Evolutionary conservation across 2,113 vertebrate species (phyloP), one percentile per base, ranked within the genome.

Genomic region (Eulemur macaco): DNA sequence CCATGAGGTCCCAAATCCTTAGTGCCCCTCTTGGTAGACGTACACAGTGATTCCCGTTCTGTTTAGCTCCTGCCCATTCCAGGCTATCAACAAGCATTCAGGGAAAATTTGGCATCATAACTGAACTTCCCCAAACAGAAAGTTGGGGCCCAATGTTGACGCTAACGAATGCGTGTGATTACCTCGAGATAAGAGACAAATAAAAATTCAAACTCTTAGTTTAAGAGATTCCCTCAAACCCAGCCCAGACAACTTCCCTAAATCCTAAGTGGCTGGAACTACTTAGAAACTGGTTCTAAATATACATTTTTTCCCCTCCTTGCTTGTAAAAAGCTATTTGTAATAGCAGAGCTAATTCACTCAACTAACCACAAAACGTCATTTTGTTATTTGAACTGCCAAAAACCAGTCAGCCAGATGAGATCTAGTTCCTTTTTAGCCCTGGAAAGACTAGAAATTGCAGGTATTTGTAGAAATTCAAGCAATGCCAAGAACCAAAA

Each of bases 281-380:
- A 69, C 77, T 63, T 6, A 29, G n/a, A 89, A 89, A 63, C 20
- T 80, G 47, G 47, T 39, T 34, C 60, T 63, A 27, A 82, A 64
- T 5, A 88, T 1, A 21, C 1, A 8, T 78, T 29, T 42, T 58
- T 0, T 1, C 6, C 37, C 7, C 13, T 39, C 45, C 10, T 21
- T 42, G 23, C 58, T 14, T 66, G 34, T 18, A 8, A 78, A 80
- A 80, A 84, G 56, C 31, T n/a, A n/a, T 56, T 84, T 88, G n/a
- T 4, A 54, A 29, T 78, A 76, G 21, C 25, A 12, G 60, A 85
- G 84, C n/a, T 66, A 54, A 73, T 47, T 29, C 73, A 60, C 25
- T 52, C 73, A 85, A 74, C 69, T 68, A 94, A 88, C 52, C 58
- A 82, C n/a, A 84, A 54, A 89, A 58, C 1, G 1, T 14, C 83